Evolutionary conservation across 2,797 vertebrate genomes (phyloP), one percentile per base, ranked within the genome.

Genomic region (Sphenodon punctatus): DNA sequence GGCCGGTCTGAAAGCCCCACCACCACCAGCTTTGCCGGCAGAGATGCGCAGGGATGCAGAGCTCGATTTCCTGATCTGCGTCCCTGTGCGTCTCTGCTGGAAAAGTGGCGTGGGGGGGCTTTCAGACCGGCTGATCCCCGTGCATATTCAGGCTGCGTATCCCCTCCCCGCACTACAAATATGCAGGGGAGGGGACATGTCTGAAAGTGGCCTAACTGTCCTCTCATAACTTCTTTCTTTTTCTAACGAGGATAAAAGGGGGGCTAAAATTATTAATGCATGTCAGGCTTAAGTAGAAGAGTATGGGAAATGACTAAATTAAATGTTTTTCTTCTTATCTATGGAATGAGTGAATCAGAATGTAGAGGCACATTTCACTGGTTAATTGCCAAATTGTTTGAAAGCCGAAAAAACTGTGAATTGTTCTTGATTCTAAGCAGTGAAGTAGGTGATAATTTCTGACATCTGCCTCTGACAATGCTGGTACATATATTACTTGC

Each of bases 391-490:
- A 56, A 64, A 56, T 43, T n/a, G 80, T 30, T 16, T 43, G 86
- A 69, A 42, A 73, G 77, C 75, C 30, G 59, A 8, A 15, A 25
- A 56, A 34, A 60, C 14, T 34, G 49, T 17, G n/a, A 78, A 72
- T 67, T 53, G 30, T 41, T 58, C 43, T 42, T 71, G 73, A 75
- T 75, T 86, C 38, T 1, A 7, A 71, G 83, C 41, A 32, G 27
- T 4, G 82, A 76, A 76, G 55, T 22, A 36, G 23, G 5, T 59
- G 49, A 8, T 72, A 71, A 72, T 78, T 76, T 58, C 60, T 55
- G 67, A 76, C 80, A 80, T 27, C 58, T 82, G 76, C 36, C 78
- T 55, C 78, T 63, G 46, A 45, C 30, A 73, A 56, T 17, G 27
- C 23, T 1, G 4, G 25, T 48, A 17, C 48, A 46, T n/a, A 20